Conservation (phyloP, 2,888 invertebrate species). For the Oscheius sp. region DNA sequence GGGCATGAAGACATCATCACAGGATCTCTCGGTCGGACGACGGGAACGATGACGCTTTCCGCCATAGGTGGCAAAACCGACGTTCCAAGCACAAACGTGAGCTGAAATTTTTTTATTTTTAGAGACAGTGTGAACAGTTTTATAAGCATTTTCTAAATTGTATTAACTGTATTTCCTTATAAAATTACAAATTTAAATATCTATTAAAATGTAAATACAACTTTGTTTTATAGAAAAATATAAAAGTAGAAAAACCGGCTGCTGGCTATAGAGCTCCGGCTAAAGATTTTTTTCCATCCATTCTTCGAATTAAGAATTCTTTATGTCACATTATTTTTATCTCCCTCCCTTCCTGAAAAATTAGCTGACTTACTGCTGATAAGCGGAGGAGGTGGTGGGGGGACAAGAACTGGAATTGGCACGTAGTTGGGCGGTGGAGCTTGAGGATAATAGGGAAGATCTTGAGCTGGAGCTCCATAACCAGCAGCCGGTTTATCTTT, state of each 20-base stretch:
- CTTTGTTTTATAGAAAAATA: too few species aligned
- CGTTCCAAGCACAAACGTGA: constrained; percentile 8
- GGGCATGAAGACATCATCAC: constrained; percentile 27
- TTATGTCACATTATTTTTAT: too few species aligned
- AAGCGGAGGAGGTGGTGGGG: constrained; percentile 6
- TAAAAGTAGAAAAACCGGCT: too few species aligned
- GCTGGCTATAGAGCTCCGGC: too few species aligned
- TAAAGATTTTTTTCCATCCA: too few species aligned
- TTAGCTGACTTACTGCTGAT: neutral
- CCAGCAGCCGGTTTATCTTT: neutral
- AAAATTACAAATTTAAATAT: too few species aligned
- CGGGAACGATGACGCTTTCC: constrained; percentile 8
- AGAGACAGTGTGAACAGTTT: too few species aligned
- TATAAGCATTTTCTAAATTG: too few species aligned
- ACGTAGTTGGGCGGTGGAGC: neutral
- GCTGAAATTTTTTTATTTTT: neutral
- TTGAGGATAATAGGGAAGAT: neutral
- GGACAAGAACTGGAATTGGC: constrained; percentile 11
- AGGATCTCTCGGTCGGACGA: constrained; percentile 6
- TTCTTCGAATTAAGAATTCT: too few species aligned
- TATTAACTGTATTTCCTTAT: too few species aligned
- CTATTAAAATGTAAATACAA: too few species aligned
- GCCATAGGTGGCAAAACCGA: constrained; percentile 18
- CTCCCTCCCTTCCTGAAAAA: neutral
- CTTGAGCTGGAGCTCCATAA: constrained; percentile 2